Evolutionary conservation across 2,113 vertebrate species (phyloP), one percentile per base, ranked within the genome.

Genomic region (Procavia capensis): DNA sequence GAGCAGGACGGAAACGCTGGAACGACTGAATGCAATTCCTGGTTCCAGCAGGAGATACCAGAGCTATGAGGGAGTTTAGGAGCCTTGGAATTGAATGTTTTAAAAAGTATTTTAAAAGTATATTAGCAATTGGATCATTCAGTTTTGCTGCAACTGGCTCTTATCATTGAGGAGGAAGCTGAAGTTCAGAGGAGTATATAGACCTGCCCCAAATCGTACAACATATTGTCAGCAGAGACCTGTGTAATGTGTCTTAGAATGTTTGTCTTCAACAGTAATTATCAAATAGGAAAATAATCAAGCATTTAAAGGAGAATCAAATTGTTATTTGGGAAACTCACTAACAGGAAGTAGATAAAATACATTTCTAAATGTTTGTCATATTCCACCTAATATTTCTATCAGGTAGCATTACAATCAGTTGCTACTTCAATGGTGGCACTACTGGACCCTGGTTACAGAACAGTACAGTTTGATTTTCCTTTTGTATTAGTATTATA

Each of bases 21-120:
- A 78, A 54, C 9, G 19, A 61, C 6, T 31, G 5, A 63, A 9
- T 47, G 4, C 25, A 24, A n/a, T 22, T 39, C 22, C 11, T 2
- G 17, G 6, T 59, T 22, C 31, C 50, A 36, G 4, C 5, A 59
- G 47, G 64, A 79, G 22, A 45, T 36, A 3, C 0, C 29, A n/a
- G 22, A 70, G 3, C 31, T 59, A 3, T 1, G 14, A 50, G 50
- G 24, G 3, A 76, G 16, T 6, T 27, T 27, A 47, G 8, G 47
- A n/a, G n/a, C 17, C 39, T 93, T 50, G 31, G 29, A 47, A 76
- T 14, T 66, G 19, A 88, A 50, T 47, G 11, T 87, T 39, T 36
- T n/a, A 92, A n/a, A 34, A 61, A 41, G 22, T 87, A 22, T 70
- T 87, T 94, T 96, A 90, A 64, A 95, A 93, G 20, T 66, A 11